Evolutionary conservation across 2,888 invertebrate genomes (phyloP).

Genomic region (Drosophila incognita): DNA sequence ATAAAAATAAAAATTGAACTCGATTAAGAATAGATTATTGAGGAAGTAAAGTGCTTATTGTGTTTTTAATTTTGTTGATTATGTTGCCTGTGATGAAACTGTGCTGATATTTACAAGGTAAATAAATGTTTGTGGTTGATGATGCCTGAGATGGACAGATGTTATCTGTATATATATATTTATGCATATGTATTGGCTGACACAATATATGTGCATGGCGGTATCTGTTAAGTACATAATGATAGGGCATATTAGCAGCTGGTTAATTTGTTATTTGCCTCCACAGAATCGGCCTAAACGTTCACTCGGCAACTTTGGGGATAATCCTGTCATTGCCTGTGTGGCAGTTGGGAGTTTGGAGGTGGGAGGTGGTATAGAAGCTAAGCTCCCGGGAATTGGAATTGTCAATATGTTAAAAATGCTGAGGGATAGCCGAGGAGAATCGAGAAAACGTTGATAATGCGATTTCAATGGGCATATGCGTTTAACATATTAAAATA

Average conservation of each 20-base stretch:
- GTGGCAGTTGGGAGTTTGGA: not conserved
- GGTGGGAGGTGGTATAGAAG: not conserved
- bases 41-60: too few species aligned
- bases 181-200: not conserved
- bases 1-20: too few species aligned
- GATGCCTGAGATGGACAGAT: constrained; percentile 27
- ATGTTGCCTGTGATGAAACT: not conserved
- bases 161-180: not conserved
- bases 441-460: constrained; percentile 44
- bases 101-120: not conserved
- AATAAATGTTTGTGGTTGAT: constrained; percentile 30
- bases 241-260: constrained; percentile 33
- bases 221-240: constrained; percentile 21
- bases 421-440: not conserved
- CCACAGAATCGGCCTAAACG: constrained; percentile 3
- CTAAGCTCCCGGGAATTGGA: constrained; percentile 9
- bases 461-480: constrained; percentile 67
- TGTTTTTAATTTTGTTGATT: not conserved
- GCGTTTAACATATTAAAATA: constrained; percentile 75
- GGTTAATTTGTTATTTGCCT: constrained; percentile 29
- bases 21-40: too few species aligned
- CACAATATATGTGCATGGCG: not conserved
- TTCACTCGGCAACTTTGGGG: constrained; percentile 31
- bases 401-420: constrained; percentile 42
- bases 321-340: constrained; percentile 22